Conservation (phyloP, 1,140 invertebrate species). For the Geopemphigus sp. region DNA sequence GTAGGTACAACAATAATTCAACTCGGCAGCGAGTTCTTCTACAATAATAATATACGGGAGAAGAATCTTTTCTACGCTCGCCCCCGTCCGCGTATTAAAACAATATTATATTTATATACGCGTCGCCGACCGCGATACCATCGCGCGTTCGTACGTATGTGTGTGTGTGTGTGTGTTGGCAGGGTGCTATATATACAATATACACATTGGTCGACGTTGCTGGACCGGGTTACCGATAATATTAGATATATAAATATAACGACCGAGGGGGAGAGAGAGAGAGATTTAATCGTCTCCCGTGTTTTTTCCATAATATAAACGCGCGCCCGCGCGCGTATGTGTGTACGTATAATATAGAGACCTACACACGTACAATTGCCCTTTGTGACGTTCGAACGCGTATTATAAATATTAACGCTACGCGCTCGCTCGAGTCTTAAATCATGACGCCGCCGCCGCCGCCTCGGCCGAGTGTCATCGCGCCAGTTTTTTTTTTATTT, state of each 20-base stretch:
- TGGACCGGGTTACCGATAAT: constrained; percentile 19
- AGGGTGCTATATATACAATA: constrained; percentile 17
- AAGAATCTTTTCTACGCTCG: background rate
- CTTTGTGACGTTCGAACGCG: constrained; percentile 45
- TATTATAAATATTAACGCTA: constrained; percentile 46
- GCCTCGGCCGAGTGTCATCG: constrained; percentile 36
- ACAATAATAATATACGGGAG: background rate
- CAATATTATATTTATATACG: constrained; percentile 14
- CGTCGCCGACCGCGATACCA: constrained; percentile 3
- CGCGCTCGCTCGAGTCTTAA: constrained; percentile 35
- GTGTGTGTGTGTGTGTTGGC: background rate
- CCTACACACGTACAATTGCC: constrained; percentile 33
- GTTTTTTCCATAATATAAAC: background rate
- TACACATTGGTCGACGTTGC: background rate
- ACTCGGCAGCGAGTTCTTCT: background rate
- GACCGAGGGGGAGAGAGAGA: too few relatives aligned
- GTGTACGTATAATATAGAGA: constrained; percentile 3
- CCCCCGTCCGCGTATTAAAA: constrained; percentile 18
- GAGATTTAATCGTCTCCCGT: constrained; percentile 30
- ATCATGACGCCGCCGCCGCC: constrained; percentile 33
- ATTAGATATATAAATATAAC: constrained; percentile 1
- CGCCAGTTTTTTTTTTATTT: constrained; percentile 27
- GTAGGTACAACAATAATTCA: background rate
- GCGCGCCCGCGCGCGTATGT: background rate
- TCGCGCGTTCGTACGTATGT: background rate